Base-by-base conservation (phyloP, 2,888 invertebrate genomes). In the Brenthis ino region DNA sequence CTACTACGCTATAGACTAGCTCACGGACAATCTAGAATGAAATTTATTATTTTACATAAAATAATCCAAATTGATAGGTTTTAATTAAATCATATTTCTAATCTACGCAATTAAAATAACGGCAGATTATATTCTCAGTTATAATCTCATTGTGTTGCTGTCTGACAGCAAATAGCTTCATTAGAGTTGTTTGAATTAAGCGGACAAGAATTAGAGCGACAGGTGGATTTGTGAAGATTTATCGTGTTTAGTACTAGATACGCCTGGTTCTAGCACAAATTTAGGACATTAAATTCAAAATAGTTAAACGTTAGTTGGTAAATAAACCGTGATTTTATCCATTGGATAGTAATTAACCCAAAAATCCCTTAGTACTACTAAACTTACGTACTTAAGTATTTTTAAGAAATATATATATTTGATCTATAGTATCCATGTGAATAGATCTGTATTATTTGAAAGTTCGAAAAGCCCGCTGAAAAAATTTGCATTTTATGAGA, bases 151-250 rank as follows among this genome's bases (percentile, higher is more conserved):
- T 56, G 37, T 56, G 20, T 58, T 16, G 57, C 53, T 68, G 61
- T 56, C 70, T 69, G 69, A 68, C 71, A 71, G 67, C 67, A 69
- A 75, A 75, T 65, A 71, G 72, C 72, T 71, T 68, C 69, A 72
- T 72, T 74, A 69, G 70, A 69, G 65, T 66, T 70, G 68, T 57
- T 71, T 58, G 69, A 69, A 73, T 68, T 68, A 68, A 67, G 68
- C 69, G 69, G 73, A 73, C 73, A 69, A 72, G 74, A 74, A 72
- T 72, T 74, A 72, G 71, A 72, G 72, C 69, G 74, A 74, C 75
- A 74, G 68, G 74, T 73, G 74, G 74, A 72, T 74, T 73, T 72
- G 64, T 68, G 68, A 67, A 74, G 71, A 74, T 74, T 72, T 72
- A 73, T 69, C 64, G 57, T 68, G 71, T 69, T 68, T 70, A 72